These are phyloP conservation scores for Gandaritis pyraliata DNA, from an alignment of 2,888 invertebrate genomes.

Conservation along the genomic window DNA sequence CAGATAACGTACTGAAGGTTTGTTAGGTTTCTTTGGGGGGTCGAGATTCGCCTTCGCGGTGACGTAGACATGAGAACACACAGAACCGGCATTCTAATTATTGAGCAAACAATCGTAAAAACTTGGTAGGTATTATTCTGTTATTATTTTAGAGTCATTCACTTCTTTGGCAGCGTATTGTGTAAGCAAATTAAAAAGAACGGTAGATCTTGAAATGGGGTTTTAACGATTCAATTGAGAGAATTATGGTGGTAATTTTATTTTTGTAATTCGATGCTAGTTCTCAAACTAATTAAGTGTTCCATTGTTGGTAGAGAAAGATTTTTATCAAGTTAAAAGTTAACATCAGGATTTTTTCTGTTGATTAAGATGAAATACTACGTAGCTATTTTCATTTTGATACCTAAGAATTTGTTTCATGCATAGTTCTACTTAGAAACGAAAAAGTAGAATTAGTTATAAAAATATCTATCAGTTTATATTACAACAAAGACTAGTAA, in stretches of 20 bases:
- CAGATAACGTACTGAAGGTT: constrained; percentile 75
- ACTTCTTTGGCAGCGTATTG: constrained; percentile 30
- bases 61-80: constrained; percentile 67
- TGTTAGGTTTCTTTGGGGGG: constrained; percentile 67
- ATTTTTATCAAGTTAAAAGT: background rate
- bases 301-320: constrained; percentile 2
- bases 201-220: constrained; percentile 11
- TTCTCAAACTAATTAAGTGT: constrained; percentile 11
- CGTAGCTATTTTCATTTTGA: too few relatives aligned
- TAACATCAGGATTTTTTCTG: background rate
- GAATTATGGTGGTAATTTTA: constrained; percentile 16
- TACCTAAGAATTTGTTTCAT: too few relatives aligned
- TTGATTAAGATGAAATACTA: background rate
- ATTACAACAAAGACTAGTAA: too few relatives aligned
- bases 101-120: constrained; percentile 41
- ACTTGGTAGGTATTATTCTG: constrained; percentile 19
- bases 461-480: too few relatives aligned
- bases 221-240: constrained; percentile 24
- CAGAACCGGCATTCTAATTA: constrained; percentile 61
- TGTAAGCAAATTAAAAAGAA: constrained; percentile 31
- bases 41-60: constrained; percentile 79
- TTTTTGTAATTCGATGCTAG: constrained; percentile 6
- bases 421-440: too few relatives aligned
- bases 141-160: constrained; percentile 38
- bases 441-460: too few relatives aligned